A percentile compares a stretch with the other conserved stretches of the same genome.
phyloP scores from a whole-genome alignment of 2,113 vertebrate species.

The Emydocephalus ijimae region DNA sequence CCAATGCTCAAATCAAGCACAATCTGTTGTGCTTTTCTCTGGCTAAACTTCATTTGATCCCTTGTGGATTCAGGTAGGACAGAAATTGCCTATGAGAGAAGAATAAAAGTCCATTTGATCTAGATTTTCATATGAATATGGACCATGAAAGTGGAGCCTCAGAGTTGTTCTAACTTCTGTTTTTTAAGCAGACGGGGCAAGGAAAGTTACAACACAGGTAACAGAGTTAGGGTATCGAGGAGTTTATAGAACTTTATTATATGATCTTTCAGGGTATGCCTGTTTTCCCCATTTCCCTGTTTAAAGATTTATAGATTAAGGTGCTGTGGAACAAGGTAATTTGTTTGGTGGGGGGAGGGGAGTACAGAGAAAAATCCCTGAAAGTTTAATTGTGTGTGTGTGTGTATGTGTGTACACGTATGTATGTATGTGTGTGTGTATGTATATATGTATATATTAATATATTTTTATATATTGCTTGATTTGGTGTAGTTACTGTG shows the following conservation, averaged over 20 bases:
- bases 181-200: background rate
- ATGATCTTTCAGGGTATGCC: background rate
- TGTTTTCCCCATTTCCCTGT: background rate
- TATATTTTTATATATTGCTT: background rate
- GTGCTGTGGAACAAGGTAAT: background rate
- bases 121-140: background rate
- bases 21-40: background rate
- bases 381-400: background rate
- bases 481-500: background rate
- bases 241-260: background rate
- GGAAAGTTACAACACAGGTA: background rate
- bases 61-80: background rate
- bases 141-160: background rate
- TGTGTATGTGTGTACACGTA: too few relatives aligned
- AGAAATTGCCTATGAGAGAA: background rate
- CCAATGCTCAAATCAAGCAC: background rate
- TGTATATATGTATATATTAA: background rate
- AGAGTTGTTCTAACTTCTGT: background rate
- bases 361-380: too few relatives aligned
- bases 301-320: background rate
- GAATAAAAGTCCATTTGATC: background rate
- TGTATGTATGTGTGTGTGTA: background rate
- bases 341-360: fast-evolving
- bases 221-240: background rate
- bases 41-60: background rate